These are phyloP conservation scores for Imbricaverruca yamaguchii DNA, from an alignment of 2,888 invertebrate species.

Conservation along the genomic window DNA sequence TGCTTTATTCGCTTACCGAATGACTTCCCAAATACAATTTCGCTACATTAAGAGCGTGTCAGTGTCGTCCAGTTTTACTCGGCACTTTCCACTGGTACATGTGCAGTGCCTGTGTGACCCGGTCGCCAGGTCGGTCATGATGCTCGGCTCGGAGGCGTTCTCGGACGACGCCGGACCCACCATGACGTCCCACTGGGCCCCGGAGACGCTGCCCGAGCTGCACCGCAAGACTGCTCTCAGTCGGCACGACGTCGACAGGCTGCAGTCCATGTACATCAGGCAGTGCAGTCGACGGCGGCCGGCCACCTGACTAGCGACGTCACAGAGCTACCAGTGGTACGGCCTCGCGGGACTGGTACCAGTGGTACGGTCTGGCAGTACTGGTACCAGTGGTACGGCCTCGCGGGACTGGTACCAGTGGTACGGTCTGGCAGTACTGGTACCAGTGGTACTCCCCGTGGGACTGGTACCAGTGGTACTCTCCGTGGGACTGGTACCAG, in stretches of 20 bases:
- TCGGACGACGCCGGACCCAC: neutral
- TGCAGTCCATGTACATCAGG: neutral
- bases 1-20: neutral
- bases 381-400: too few species aligned
- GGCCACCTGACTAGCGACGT: too few species aligned
- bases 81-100: neutral
- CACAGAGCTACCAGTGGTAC: too few species aligned
- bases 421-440: too few species aligned
- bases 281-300: neutral
- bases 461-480: too few species aligned
- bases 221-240: neutral
- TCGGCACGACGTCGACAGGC: neutral
- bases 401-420: too few species aligned
- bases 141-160: neutral
- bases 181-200: neutral
- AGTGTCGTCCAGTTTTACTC: neutral
- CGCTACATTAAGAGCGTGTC: neutral
- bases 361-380: too few species aligned
- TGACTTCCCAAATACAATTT: neutral
- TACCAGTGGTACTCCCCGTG: too few species aligned
- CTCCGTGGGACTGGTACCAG: too few species aligned
- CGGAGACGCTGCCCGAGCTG: neutral
- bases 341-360: too few species aligned
- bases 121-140: neutral
- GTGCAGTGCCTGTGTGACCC: neutral